Evolutionary conservation across 2,113 vertebrate species (phyloP).

Genomic region (Corvus moneduloides): DNA sequence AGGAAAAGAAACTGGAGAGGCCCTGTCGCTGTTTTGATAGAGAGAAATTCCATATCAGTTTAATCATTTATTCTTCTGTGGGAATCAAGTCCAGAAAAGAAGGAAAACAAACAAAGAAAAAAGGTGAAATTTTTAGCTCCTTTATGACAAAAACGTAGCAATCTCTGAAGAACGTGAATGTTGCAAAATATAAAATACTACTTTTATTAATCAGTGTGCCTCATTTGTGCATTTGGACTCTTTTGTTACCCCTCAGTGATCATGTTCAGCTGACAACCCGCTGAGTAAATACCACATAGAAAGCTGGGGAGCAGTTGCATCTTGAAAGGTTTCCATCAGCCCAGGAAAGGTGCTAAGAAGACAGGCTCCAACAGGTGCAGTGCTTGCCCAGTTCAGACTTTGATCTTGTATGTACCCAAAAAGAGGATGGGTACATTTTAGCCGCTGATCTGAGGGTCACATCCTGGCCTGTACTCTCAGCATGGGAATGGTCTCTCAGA

Average conservation of each 20-base stretch:
- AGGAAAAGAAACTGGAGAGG: background rate
- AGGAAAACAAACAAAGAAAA: background rate
- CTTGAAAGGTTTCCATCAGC: background rate
- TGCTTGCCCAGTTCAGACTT: background rate
- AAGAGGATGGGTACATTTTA: fast-evolving
- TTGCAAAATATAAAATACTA: background rate
- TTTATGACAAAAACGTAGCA: background rate
- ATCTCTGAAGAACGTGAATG: background rate
- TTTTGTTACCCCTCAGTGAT: background rate
- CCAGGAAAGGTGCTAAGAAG: background rate
- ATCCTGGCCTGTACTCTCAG: fast-evolving
- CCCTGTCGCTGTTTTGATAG: background rate
- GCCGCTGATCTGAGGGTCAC: background rate
- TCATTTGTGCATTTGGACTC: background rate
- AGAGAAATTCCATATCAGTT: background rate
- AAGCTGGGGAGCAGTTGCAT: background rate
- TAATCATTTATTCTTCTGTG: background rate
- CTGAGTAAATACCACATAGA: background rate
- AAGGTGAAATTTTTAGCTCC: background rate
- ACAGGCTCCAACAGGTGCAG: background rate
- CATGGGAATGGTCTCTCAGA: background rate
- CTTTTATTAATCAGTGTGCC: background rate
- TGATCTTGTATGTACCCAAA: background rate
- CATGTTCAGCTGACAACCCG: background rate
- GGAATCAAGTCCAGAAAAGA: background rate